phyloP scores from a whole-genome alignment of 64 coral and sea anemone genomes.

The Porites australiensis region DNA sequence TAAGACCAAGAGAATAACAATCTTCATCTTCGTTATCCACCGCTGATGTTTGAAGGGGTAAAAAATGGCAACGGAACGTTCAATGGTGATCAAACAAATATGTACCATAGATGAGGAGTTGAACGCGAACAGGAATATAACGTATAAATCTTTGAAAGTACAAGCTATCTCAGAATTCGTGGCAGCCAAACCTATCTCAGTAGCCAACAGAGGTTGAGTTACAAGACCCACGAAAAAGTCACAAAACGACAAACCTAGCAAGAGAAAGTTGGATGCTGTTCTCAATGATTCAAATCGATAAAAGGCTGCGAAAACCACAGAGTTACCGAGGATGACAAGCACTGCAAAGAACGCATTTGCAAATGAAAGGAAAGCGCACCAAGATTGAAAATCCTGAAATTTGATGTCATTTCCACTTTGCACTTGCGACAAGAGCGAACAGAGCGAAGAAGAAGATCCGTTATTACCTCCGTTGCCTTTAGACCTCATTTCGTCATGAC shows the following conservation, averaged over 20 bases:
- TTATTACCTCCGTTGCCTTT: too few relatives aligned
- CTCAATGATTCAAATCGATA: slow-evolving; percentile 33
- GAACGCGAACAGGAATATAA: slow-evolving; percentile 51
- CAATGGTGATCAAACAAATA: slow-evolving; percentile 47
- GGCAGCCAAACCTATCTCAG: slow-evolving; percentile 29
- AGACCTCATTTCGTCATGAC: too few relatives aligned
- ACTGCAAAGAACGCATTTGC: slow-evolving; percentile 10
- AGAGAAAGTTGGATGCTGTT: slow-evolving; percentile 62
- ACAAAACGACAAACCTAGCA: slow-evolving; percentile 52
- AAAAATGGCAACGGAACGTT: slow-evolving; percentile 60
- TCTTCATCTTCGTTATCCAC: slow-evolving; percentile 36
- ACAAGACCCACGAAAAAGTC: slow-evolving; percentile 61
- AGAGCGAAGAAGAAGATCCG: not conserved
- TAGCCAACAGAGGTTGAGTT: slow-evolving; percentile 30
- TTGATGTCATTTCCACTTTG: slow-evolving; percentile 13
- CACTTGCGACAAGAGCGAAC: slow-evolving; percentile 21
- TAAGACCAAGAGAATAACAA: not conserved
- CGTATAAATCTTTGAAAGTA: slow-evolving; percentile 61
- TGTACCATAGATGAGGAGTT: slow-evolving; percentile 30
- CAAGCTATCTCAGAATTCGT: slow-evolving; percentile 44
- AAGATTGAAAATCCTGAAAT: slow-evolving; percentile 1
- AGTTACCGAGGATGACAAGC: slow-evolving; percentile 20
- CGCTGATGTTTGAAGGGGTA: slow-evolving; percentile 51
- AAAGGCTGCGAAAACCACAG: slow-evolving; percentile 47
- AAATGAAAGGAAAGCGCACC: slow-evolving; percentile 36